phyloP scores from a whole-genome alignment of 2,888 invertebrate genomes.

The Imbricaverruca yamaguchii region DNA sequence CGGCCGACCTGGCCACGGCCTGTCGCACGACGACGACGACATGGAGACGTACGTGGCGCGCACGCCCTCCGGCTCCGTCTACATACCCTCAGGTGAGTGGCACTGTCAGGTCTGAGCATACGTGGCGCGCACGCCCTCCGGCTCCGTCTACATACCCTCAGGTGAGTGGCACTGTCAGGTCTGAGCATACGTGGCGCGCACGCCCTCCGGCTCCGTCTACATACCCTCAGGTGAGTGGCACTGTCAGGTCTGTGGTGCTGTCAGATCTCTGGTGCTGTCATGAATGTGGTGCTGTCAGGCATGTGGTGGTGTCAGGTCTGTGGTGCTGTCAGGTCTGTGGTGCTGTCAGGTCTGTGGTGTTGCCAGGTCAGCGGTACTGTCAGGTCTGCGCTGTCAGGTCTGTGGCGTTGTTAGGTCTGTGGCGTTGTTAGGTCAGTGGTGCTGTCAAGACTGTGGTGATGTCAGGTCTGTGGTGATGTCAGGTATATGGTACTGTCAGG shows the following conservation, averaged over 20 bases:
- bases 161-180: not conserved
- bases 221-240: not conserved
- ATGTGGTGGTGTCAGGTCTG: too few species aligned
- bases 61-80: slow-evolving; percentile 12
- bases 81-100: slow-evolving; percentile 5
- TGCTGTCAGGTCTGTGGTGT: too few species aligned
- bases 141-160: slow-evolving; percentile 3
- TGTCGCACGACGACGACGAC: not conserved
- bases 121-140: slow-evolving; percentile 7
- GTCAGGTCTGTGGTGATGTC: too few species aligned
- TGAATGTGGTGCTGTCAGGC: too few species aligned
- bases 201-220: slow-evolving; percentile 12
- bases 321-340: too few species aligned
- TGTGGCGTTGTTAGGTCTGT: too few species aligned
- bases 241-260: not conserved
- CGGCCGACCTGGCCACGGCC: not conserved
- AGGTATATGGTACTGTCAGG: too few species aligned
- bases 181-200: slow-evolving; percentile 12
- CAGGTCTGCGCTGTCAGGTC: too few species aligned
- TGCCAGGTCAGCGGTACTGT: too few species aligned
- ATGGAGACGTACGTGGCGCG: slow-evolving; percentile 16
- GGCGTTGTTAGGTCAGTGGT: too few species aligned
- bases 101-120: not conserved
- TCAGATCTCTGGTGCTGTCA: too few species aligned
- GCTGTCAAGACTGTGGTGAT: too few species aligned